Evolutionary conservation across 1,140 invertebrate species (phyloP).

Genomic region (Phthorimaea operculella): DNA sequence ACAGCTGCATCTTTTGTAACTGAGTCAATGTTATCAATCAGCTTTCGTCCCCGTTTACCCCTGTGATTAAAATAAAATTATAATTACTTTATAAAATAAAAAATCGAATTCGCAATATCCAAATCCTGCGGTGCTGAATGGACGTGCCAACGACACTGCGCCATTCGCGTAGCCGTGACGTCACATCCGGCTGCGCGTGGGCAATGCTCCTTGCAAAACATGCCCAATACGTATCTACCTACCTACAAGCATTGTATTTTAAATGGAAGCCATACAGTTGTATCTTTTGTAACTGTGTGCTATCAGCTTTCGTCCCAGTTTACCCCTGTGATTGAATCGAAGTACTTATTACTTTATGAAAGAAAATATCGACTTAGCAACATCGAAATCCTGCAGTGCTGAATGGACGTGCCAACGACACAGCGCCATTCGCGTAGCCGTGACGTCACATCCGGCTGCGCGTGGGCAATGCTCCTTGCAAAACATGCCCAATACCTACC

Average conservation of each 20-base stretch:
- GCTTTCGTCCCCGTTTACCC: too few species aligned
- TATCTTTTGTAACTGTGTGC: too few species aligned
- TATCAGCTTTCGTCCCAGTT: too few species aligned
- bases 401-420: slow-evolving; percentile 25
- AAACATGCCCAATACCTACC: neutral
- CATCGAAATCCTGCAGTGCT: neutral
- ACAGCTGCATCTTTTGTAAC: too few species aligned
- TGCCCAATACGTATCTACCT: too few species aligned
- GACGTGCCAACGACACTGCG: slow-evolving; percentile 26
- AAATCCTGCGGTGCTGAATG: too few species aligned
- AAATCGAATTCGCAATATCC: neutral
- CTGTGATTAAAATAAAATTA: too few species aligned
- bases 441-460: slow-evolving; percentile 29
- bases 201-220: neutral
- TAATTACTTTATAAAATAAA: neutral
- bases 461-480: slow-evolving; percentile 7
- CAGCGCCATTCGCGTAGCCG: slow-evolving; percentile 20
- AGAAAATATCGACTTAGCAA: neutral
- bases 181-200: slow-evolving; percentile 23
- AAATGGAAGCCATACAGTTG: too few species aligned
- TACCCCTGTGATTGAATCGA: too few species aligned
- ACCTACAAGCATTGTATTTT: too few species aligned
- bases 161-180: slow-evolving; percentile 26
- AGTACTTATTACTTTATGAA: neutral
- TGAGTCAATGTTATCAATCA: too few species aligned